Evolutionary conservation across 2,888 invertebrate species (phyloP).

Genomic region (Sarcophaga caerulescens): DNA sequence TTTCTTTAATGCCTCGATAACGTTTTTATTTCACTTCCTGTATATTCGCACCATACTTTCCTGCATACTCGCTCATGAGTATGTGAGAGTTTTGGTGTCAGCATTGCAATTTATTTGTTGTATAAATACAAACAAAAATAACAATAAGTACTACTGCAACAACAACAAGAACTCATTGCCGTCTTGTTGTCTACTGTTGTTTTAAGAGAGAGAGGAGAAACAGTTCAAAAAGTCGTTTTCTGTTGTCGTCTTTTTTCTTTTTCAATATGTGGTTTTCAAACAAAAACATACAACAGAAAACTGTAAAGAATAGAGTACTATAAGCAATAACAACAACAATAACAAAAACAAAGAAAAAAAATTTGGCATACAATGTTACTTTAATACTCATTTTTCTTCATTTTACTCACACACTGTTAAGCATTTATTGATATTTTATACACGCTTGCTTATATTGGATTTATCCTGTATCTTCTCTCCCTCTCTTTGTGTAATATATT

Average conservation of each 20-base stretch:
- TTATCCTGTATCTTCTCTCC: no score
- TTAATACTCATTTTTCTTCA: slow-evolving; percentile 1
- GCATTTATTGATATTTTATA: slow-evolving; percentile 19
- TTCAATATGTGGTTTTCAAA: neutral
- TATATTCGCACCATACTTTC: no score
- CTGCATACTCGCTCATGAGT: no score
- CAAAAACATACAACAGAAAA: neutral
- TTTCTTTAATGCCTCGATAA: no score
- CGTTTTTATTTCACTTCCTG: no score
- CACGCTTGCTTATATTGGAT: no score
- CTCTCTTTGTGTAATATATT: no score
- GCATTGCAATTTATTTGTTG: no score
- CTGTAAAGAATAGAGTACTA: neutral
- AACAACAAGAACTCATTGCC: slow-evolving; percentile 15
- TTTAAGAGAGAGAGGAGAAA: neutral
- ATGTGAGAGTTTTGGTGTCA: no score
- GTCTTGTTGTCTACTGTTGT: slow-evolving; percentile 41
- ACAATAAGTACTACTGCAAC: neutral
- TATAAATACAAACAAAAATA: no score
- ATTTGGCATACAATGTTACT: slow-evolving; percentile 40
- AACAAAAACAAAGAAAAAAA: neutral
- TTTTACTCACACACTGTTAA: neutral
- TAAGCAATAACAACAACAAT: no score
- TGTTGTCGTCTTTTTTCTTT: neutral
- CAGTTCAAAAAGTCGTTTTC: slow-evolving; percentile 15